Evolutionary conservation across 2,888 invertebrate genomes (phyloP), one percentile per base, ranked within the genome.

Genomic region (Dascillus cervinus): DNA sequence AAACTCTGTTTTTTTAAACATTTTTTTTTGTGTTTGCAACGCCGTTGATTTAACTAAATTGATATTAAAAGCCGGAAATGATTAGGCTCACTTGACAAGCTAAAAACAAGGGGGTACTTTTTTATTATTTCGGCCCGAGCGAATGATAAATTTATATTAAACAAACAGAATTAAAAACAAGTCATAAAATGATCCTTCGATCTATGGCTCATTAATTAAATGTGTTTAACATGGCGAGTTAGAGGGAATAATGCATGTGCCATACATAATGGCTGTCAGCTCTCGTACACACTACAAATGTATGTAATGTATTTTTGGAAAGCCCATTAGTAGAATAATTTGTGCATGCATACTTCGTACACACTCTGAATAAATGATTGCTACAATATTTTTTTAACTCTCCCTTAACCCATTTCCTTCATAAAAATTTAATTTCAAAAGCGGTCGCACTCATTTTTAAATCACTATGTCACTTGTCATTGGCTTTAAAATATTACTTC

Each of bases 301-400:
- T 55, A 44, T 56, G 53, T 58, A 56, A 56, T 56, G 56, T 56
- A 55, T 58, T 58, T 58, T 58, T 55, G 54, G 58, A 41, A 44
- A 47, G 50, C 50, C 55, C 56, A 58, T 58, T 58, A 56, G 55
- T 50, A 47, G 51, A 49, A 56, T 55, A 55, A 57, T 57, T 56
- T 53, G 54, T 51, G 53, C 49, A 51, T 54, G 47, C 47, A 46
- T 43, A 46, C 34, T n/a, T 38, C 41, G 44, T 46, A 51, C 51
- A 46, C 50, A 42, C 46, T 45, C 46, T 37, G 50, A 49, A 50
- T 53, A 49, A 47, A 49, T 49, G 50, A 50, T 53, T 50, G 20
- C 19, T 24, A 20, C 23, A 27, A 24, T 29, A 26, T 23, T 34
- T 29, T 29, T n/a, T n/a, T n/a, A n/a, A n/a, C 26, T 23, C 29